A percentile compares a stretch with the other conserved stretches of the same genome.
Evolutionary conservation across 2,113 vertebrate genomes (phyloP).

Genomic region (Amazona vittata): DNA sequence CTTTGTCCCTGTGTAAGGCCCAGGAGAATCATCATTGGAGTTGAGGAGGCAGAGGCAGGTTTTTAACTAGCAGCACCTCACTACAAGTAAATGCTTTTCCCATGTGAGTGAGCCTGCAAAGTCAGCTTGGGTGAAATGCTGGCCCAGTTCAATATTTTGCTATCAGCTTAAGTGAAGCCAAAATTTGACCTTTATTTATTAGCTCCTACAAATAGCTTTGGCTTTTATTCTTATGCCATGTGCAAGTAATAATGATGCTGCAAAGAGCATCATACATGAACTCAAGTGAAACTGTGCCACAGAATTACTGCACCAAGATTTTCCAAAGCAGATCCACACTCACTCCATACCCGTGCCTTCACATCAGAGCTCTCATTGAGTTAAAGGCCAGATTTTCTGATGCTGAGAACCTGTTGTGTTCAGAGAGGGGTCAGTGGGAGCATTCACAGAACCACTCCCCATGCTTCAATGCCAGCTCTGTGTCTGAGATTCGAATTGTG

Average conservation of each 20-base stretch:
- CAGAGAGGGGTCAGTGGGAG: not conserved
- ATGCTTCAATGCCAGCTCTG: not conserved
- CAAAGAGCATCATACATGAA: not conserved
- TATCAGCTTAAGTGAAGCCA: not conserved
- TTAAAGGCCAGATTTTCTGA: not conserved
- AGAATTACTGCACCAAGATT: not conserved
- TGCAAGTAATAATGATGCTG: not conserved
- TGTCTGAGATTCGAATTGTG: not conserved
- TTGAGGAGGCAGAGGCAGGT: not conserved
- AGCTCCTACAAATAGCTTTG: not conserved
- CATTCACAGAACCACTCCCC: not conserved
- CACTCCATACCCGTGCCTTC: accelerated
- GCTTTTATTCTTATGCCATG: not conserved
- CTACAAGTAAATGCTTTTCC: not conserved
- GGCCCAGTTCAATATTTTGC: not conserved
- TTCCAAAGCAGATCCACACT: not conserved
- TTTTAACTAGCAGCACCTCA: not conserved
- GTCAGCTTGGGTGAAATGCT: not conserved
- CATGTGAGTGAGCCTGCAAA: accelerated
- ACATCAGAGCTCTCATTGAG: not conserved
- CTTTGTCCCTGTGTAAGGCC: not conserved
- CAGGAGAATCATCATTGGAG: not conserved
- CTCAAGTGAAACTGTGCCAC: not conserved
- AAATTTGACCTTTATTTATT: not conserved
- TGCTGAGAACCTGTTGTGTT: not conserved